These are phyloP conservation scores for Calycopis cecrops DNA, from an alignment of 1,140 invertebrate species.

Conservation along the genomic window DNA sequence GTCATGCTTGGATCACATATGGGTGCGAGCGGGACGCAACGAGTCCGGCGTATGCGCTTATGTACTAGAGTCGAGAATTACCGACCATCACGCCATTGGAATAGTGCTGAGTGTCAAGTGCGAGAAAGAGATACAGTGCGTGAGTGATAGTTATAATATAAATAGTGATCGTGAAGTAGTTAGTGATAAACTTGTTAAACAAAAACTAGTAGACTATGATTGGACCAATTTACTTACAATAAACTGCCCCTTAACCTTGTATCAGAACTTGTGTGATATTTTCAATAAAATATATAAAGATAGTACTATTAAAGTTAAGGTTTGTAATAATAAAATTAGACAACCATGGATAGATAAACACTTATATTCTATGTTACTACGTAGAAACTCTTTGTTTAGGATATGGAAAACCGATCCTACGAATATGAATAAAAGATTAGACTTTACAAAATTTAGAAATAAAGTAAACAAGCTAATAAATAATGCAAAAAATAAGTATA, in stretches of 20 bases:
- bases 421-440: constrained; percentile 27
- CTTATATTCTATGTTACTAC: constrained; percentile 20
- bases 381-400: constrained; percentile 26
- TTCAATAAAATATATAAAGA: constrained; percentile 27
- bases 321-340: constrained; percentile 17
- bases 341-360: too few species aligned
- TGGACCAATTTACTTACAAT: constrained; percentile 19
- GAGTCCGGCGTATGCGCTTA: constrained; percentile 21
- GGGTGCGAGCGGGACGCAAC: too few species aligned
- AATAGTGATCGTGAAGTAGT: constrained; percentile 12
- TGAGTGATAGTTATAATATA: constrained; percentile 18
- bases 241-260: constrained; percentile 25
- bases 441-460: constrained; percentile 33
- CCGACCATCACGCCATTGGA: constrained; percentile 26
- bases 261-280: constrained; percentile 11
- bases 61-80: constrained; percentile 19
- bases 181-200: too few species aligned
- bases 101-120: constrained; percentile 8
- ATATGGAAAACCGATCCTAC: constrained; percentile 26
- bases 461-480: constrained; percentile 32
- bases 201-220: constrained; percentile 20
- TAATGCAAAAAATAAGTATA: constrained; percentile 30
- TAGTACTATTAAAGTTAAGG: constrained; percentile 8
- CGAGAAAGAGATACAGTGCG: constrained; percentile 1
- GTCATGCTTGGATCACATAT: constrained; percentile 32